phyloP scores from a whole-genome alignment of 1,140 invertebrate species.

The Anadara kagoshimensis region DNA sequence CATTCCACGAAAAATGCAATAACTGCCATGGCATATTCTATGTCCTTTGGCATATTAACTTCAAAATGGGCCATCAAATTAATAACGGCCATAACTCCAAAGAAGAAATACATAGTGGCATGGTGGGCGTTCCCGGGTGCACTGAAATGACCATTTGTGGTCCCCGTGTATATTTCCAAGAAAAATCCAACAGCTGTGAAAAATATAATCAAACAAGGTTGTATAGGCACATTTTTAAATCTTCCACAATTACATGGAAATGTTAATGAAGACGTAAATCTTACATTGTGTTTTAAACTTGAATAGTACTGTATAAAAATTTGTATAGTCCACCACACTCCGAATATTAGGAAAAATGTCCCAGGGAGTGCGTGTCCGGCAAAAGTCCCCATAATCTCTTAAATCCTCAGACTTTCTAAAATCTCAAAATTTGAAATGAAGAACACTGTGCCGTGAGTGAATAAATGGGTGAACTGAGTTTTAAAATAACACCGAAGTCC shows the following conservation, averaged over 20 bases:
- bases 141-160: constrained; percentile 66
- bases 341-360: constrained; percentile 73
- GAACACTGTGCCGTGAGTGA: too few relatives aligned
- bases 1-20: constrained; percentile 74
- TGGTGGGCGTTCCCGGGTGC: constrained; percentile 75
- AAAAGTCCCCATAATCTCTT: constrained; percentile 71
- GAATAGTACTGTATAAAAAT: constrained; percentile 63
- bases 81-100: constrained; percentile 73
- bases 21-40: constrained; percentile 71
- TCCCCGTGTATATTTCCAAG: constrained; percentile 69
- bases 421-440: too few relatives aligned
- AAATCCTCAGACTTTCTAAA: too few relatives aligned
- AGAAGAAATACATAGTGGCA: constrained; percentile 78
- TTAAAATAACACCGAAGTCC: too few relatives aligned
- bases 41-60: constrained; percentile 67
- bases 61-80: constrained; percentile 72
- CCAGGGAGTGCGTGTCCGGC: constrained; percentile 74
- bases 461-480: too few relatives aligned
- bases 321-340: constrained; percentile 73
- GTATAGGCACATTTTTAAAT: constrained; percentile 60
- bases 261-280: constrained; percentile 59
- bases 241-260: constrained; percentile 61
- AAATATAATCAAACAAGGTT: constrained; percentile 71
- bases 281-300: constrained; percentile 43
- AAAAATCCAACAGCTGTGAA: constrained; percentile 69